phyloP scores from a whole-genome alignment of 2,888 invertebrate genomes.

The Caenorhabditis auriculariae region DNA sequence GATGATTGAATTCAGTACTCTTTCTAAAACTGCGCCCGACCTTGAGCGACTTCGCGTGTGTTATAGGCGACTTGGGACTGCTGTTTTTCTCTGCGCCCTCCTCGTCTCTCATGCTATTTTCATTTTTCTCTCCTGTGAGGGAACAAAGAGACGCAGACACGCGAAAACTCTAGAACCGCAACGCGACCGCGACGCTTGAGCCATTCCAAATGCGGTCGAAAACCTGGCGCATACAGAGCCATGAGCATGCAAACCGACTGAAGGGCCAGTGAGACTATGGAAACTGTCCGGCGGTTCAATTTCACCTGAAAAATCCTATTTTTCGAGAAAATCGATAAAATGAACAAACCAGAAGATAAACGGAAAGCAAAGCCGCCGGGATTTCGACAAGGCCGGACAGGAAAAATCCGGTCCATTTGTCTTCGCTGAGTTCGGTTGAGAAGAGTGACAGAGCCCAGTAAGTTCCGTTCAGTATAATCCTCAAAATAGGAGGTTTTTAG shows the following conservation, averaged over 20 bases:
- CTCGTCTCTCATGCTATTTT: no score
- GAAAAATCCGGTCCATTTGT: conserved; percentile 51
- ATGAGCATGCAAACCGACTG: conserved; percentile 4
- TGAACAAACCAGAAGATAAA: conserved; percentile 2
- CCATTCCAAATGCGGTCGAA: no score
- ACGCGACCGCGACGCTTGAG: no score
- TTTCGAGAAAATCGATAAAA: not conserved
- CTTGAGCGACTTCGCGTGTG: no score
- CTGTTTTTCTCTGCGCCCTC: no score
- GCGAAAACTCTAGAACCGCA: no score
- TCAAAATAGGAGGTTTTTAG: no score
- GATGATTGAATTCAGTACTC: no score
- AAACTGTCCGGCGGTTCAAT: conserved; percentile 7
- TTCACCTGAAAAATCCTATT: not conserved
- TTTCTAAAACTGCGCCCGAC: no score
- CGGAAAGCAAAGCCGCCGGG: conserved; percentile 4
- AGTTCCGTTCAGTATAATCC: conserved; percentile 40
- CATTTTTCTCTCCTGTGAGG: no score
- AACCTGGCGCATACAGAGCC: not conserved
- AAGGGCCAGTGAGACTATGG: not conserved
- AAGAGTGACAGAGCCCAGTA: conserved; percentile 52
- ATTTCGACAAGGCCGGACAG: conserved; percentile 34
- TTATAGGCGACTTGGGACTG: no score
- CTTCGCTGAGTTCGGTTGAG: conserved; percentile 44
- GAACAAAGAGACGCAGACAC: no score